Base-by-base conservation (phyloP, 1,140 invertebrate genomes). In the Trichoplusia ni region DNA sequence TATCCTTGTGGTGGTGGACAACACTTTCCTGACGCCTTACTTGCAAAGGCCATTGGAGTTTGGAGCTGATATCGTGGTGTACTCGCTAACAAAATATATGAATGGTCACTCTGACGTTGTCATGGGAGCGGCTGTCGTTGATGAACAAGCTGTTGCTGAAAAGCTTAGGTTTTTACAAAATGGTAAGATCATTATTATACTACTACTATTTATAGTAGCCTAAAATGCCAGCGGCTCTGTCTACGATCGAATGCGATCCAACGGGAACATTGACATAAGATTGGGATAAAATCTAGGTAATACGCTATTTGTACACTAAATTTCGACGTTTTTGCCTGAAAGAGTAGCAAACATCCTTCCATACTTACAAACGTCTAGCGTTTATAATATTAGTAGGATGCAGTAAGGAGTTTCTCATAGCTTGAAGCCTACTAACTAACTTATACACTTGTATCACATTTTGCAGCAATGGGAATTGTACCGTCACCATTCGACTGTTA, bases 51-150 rank as follows among this genome's bases (percentile, higher is more conserved):
- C 99, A 2, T 88, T 99, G 19, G 93, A 94, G n/a, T 91, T 98
- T 18, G 99, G 98, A 5, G 98, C 97, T 2, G 98, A 99, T 90
- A 92, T 99, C 40, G 95, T 96, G 0, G 90, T 97, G 69, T 98
- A 99, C 91, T 99, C 98, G 0, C 73, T 99, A 14, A 99, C 98
- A 0, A 99, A 99, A 89, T 99, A 99, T 79, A 98, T 99, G 94
- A 99, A 99, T 90, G 99, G 98, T 0, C 98, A 99, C 88, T 96
- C 97, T 1, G 99, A 99, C 92, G 96, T 99, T 35, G 95, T 99
- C 0, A 99, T 99, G 99, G 99, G 99, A 2, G 95, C 96, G 3
- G 92, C 95, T 4, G 92, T 96, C 16, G 93, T 95, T 1, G 97
- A 94, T 68, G 92, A 94, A 75, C 93, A 96, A 54, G 93, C 94